Percentiles rank a stretch among this genome's conserved stretches.
phyloP scores from a whole-genome alignment of 2,888 invertebrate species.

The Steinernema carpocapsae region DNA sequence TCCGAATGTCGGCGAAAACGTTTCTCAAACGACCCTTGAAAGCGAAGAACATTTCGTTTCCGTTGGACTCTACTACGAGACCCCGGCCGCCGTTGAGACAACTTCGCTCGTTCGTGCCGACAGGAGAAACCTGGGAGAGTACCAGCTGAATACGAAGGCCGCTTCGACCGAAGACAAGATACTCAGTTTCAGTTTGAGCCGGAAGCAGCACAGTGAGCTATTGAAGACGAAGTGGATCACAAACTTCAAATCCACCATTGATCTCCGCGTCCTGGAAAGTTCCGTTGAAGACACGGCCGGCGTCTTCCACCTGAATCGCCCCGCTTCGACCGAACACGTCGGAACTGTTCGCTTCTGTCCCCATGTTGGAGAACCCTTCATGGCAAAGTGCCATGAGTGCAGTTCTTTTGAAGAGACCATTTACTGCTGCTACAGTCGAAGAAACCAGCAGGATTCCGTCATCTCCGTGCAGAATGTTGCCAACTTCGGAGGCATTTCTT shows the following conservation, averaged over 20 bases:
- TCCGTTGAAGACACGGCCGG: not conserved
- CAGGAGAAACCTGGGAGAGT: constrained; percentile 52
- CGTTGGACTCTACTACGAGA: constrained; percentile 54
- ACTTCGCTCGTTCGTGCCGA: constrained; percentile 44
- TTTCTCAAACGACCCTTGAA: not conserved
- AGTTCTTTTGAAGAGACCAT: constrained; percentile 3
- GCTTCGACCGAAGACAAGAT: constrained; percentile 44
- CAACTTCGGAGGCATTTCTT: constrained; percentile 38
- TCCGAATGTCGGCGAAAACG: constrained; percentile 35
- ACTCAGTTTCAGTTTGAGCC: not conserved
- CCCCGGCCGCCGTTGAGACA: constrained; percentile 39
- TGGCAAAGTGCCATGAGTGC: not conserved
- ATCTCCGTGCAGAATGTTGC: constrained; percentile 38
- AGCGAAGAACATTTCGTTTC: constrained; percentile 36
- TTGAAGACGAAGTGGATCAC: not conserved
- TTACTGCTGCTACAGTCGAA: not conserved
- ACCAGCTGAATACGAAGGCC: constrained; percentile 49
- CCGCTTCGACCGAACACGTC: not conserved
- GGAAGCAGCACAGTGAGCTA: not conserved
- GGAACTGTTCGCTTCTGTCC: not conserved
- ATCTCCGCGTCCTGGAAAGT: not conserved
- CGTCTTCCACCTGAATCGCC: not conserved
- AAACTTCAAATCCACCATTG: not conserved
- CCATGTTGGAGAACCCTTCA: not conserved
- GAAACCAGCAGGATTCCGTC: not conserved